A percentile compares a stretch with the other conserved stretches of the same genome.
Evolutionary conservation across 2,797 vertebrate species (phyloP).

Genomic region (Poeciliopsis presidionis): DNA sequence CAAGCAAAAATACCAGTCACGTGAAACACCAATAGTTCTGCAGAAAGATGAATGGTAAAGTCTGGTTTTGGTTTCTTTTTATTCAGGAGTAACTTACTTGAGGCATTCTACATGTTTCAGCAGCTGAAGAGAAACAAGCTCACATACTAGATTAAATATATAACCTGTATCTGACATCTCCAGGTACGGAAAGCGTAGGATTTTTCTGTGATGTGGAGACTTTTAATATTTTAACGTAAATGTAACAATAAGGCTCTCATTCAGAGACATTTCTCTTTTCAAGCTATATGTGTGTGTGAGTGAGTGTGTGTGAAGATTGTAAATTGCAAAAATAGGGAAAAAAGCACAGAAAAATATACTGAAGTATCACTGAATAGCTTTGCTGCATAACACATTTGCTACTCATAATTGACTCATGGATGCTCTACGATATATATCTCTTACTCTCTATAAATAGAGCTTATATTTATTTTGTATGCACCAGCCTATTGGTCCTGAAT

Average conservation of each 20-base stretch:
- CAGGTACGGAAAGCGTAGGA: slow-evolving; percentile 20
- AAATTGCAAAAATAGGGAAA: slow-evolving; percentile 33
- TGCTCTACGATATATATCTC: slow-evolving; percentile 44
- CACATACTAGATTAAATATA: slow-evolving; percentile 38
- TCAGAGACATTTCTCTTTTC: background rate
- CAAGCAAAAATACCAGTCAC: slow-evolving; percentile 11
- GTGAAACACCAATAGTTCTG: slow-evolving; percentile 53
- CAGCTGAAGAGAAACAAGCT: slow-evolving; percentile 31
- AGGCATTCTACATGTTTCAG: slow-evolving; percentile 47
- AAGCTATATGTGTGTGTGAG: slow-evolving; percentile 35
- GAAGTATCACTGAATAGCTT: slow-evolving; percentile 46
- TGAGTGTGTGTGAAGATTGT: slow-evolving; percentile 15
- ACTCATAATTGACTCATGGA: slow-evolving; percentile 44
- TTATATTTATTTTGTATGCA: slow-evolving; percentile 45
- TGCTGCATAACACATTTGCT: slow-evolving; percentile 56
- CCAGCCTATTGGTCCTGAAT: slow-evolving; percentile 26
- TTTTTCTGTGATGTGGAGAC: slow-evolving; percentile 45
- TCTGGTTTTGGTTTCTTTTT: slow-evolving; percentile 25
- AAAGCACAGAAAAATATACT: slow-evolving; percentile 60
- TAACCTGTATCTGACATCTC: slow-evolving; percentile 35
- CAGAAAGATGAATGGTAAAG: slow-evolving; percentile 42
- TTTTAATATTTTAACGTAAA: slow-evolving; percentile 30
- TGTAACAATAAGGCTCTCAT: background rate
- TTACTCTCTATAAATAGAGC: no score
- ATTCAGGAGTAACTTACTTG: slow-evolving; percentile 29